Evolutionary conservation across 2,113 vertebrate species (phyloP), one percentile per base, ranked within the genome.

Genomic region (Zeus faber): DNA sequence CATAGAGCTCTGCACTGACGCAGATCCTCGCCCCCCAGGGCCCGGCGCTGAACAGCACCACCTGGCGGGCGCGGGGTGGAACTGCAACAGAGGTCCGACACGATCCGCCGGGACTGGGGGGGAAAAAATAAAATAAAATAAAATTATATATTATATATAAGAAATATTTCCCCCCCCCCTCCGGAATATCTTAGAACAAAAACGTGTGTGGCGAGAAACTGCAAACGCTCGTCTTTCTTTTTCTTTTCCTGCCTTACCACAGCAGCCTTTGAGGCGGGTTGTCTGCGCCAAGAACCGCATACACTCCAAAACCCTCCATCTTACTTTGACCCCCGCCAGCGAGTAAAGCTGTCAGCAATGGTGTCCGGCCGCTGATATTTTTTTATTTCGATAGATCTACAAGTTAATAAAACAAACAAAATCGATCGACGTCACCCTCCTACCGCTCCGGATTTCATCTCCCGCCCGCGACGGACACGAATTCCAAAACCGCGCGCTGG

Each of bases 41-140:
- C 0, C 89, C 89, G 33, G 77, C 79, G 60, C 82, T 84, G 55
- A 89, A 91, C 60, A 91, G 59, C 70, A 90, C 88, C 80, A 90
- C 81, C 74, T 88, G 84, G 3, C 57, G 86, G 59, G 85, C 73
- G 21, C 49, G 49, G 0, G 70, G 2, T 0, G 88, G 85, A 49
- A 91, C 72, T 13, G 73, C 78, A 54, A 84, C 66, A 22, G 45
- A 72, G 14, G 65, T 66, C 18, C 62, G 58, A 20, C 64, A 33
- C 11, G 68, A 56, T 1, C 81, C 83, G 0, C 67, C 40, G 11
- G 60, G 55, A 14, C 83, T 87, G 21, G n/a, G n/a, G n/a, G n/a
- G n/a, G n/a, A n/a, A n/a, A n/a, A 21, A 44, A 50, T 3, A 9
- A 5, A 26, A 9, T 1, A 50, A 1, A 43, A 27, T 2, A 0